Evolutionary conservation across 2,888 invertebrate genomes (phyloP), one percentile per base, ranked within the genome.

Genomic region (Choreutis nemorana): DNA sequence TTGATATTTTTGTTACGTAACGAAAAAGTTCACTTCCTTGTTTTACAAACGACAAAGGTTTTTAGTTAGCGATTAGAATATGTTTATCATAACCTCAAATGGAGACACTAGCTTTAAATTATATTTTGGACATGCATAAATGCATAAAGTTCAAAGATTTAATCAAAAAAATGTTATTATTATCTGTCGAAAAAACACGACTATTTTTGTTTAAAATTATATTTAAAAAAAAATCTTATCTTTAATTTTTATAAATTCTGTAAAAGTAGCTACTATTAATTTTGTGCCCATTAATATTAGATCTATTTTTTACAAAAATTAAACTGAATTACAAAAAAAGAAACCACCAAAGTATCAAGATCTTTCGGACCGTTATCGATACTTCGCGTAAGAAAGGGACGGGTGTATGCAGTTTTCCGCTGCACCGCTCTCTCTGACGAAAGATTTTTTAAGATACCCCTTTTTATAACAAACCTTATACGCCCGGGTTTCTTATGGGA

Each of bases 391-490:
- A 37, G 59, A 75, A 41, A 34, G 62, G 51, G 72, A 73, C 36
- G 38, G 57, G 36, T 32, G 48, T 44, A 39, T 50, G 55, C 55
- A 62, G 56, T 67, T 71, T 70, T 71, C 67, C 66, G 59, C 53
- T 40, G 55, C 51, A 31, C 46, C 44, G 40, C 50, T 52, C 54
- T 45, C 41, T 36, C 54, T 40, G 48, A 36, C 41, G 44, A 48
- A 42, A 38, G 51, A 52, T 68, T 70, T 61, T 68, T 67, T 55
- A 54, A 42, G 43, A 50, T 40, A 49, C 49, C 44, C 51, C 58
- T 64, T 68, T 66, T 70, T 71, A 64, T 62, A 55, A 42, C 48
- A 41, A 24, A 44, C 56, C 49, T 49, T 57, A 59, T 59, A 54
- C 45, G 41, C 33, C 29, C 48, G 45, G 38, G 44, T 55, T 64